Evolutionary conservation across 2,888 invertebrate species (phyloP), one percentile per base, ranked within the genome.

Genomic region (Melitaea athalia): DNA sequence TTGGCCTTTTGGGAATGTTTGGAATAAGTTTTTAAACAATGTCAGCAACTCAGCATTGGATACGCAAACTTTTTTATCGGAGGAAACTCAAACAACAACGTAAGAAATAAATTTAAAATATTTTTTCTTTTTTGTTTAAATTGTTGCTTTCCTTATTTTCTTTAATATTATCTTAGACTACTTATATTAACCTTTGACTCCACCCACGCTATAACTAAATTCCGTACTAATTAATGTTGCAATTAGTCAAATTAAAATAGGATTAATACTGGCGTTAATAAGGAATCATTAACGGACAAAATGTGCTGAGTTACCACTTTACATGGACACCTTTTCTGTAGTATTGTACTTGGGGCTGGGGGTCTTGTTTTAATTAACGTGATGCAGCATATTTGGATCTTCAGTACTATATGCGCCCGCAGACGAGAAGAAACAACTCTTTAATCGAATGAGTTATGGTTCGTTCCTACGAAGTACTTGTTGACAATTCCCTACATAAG

Each of bases 401-500:
- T 78, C 75, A 78, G 79, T 83, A 82, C 85, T 85, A 84, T 81
- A 81, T 76, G 75, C 74, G 77, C 91, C 92, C 90, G 89, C 92
- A 91, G 89, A 78, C 80, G 72, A 79, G 82, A 1, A 38, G 38
- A 38, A 78, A 78, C 76, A 76, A 74, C 72, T 72, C 68, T 78
- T 87, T 89, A 91, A 92, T 89, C 87, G 84, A 91, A 91, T 92
- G 89, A 91, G 91, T 89, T 91, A 91, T 87, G 91, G 86, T 85
- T 89, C 83, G 88, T 91, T 85, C 79, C 69, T 75, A 74, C 78
- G 82, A 84, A 85, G 85, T 83, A 85, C 88, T 88, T 89, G 82
- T 83, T 86, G 84, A 85, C 83, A 78, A 82, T 82, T 84, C 82
- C 80, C 81, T 77, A 70, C 71, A 71, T 72, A 75, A 64, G 64